Percentiles rank a stretch among this genome's conserved stretches.
Evolutionary conservation across 2,888 invertebrate species (phyloP).

Genomic region (Leucophenga maculata): DNA sequence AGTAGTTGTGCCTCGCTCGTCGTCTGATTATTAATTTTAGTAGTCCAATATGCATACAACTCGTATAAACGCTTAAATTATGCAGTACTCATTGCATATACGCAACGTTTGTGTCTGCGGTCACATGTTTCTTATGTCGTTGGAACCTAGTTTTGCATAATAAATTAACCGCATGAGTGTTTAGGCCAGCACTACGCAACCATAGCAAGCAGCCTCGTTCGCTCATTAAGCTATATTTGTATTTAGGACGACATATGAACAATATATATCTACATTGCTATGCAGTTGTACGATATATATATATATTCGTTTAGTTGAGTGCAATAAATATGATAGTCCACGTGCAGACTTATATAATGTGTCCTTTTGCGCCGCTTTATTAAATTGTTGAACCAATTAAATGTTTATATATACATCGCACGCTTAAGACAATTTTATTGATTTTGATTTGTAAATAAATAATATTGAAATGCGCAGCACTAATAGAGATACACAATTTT

Average conservation of each 20-base stretch:
- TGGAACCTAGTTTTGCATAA: constrained; percentile 56
- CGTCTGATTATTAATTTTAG: constrained; percentile 22
- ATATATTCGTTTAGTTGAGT: too few species aligned
- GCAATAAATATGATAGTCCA: too few species aligned
- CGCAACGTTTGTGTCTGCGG: constrained; percentile 13
- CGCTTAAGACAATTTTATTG: too few species aligned
- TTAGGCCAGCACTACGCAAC: constrained; percentile 25
- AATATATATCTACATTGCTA: too few species aligned
- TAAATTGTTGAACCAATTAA: too few species aligned
- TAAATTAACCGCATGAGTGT: constrained; percentile 60
- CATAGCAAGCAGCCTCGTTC: background rate
- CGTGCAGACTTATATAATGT: background rate
- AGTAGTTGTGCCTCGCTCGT: constrained; percentile 39
- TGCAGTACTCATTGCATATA: background rate
- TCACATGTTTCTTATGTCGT: constrained; percentile 24
- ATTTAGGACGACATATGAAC: constrained; percentile 40
- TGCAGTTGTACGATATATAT: background rate
- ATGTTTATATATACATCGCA: too few species aligned
- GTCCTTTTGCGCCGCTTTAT: background rate
- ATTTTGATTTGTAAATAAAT: too few species aligned
- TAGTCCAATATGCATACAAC: background rate
- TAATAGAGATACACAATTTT: too few species aligned
- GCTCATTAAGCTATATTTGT: constrained; percentile 64
- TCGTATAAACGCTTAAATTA: background rate
- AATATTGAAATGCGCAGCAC: too few species aligned